phyloP scores from a whole-genome alignment of 1,140 invertebrate genomes.

The Diorhabda sublineata region DNA sequence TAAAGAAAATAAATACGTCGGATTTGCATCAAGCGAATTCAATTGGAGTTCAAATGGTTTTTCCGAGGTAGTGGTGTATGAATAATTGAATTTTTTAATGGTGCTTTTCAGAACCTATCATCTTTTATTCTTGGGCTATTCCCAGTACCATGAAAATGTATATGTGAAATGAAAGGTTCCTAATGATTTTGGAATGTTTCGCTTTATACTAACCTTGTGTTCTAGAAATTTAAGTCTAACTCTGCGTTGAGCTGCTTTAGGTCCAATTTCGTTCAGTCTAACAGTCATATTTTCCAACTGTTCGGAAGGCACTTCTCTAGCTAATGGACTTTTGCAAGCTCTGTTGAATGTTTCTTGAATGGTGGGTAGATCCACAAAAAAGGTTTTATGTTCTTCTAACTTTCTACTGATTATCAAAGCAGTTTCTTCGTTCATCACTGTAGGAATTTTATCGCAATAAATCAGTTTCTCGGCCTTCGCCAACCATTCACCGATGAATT shows the following conservation, averaged over 20 bases:
- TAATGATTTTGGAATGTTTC: too few species aligned
- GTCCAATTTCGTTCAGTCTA: slow-evolving; percentile 67
- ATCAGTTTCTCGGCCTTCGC: slow-evolving; percentile 80
- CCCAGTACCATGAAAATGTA: too few species aligned
- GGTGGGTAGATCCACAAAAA: slow-evolving; percentile 78
- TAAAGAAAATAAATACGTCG: too few species aligned
- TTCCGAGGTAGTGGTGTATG: too few species aligned
- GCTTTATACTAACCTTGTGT: slow-evolving; percentile 61
- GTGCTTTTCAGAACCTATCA: too few species aligned
- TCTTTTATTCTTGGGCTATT: too few species aligned
- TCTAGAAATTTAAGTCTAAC: slow-evolving; percentile 83
- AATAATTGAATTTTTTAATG: too few species aligned
- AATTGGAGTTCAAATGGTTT: too few species aligned
- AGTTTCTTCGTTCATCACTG: slow-evolving; percentile 78
- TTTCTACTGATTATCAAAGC: slow-evolving; percentile 81
- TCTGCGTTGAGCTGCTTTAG: slow-evolving; percentile 68
- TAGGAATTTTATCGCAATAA: slow-evolving; percentile 75
- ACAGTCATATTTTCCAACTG: slow-evolving; percentile 76
- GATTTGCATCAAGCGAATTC: too few species aligned
- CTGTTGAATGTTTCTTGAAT: slow-evolving; percentile 73
- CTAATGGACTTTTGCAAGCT: slow-evolving; percentile 58
- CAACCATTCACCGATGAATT: slow-evolving; percentile 83
- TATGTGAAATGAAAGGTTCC: too few species aligned
- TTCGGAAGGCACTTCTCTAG: slow-evolving; percentile 63
- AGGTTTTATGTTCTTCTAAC: slow-evolving; percentile 83